A percentile compares a stretch with the other conserved stretches of the same genome.
Evolutionary conservation across 2,797 vertebrate genomes (phyloP).

Genomic region (Salmo trutta): DNA sequence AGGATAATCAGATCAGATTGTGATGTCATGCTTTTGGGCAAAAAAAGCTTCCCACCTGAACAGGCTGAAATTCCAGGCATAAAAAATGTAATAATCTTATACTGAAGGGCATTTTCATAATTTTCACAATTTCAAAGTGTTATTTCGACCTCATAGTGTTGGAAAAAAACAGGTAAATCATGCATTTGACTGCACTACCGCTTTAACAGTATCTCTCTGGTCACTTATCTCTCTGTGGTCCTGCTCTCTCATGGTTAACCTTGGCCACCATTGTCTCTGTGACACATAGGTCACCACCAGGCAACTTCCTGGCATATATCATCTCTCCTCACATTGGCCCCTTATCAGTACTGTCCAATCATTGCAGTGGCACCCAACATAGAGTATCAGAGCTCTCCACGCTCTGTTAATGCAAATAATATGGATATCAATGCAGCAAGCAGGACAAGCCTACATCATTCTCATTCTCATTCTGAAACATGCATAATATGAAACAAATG

Average conservation of each 20-base stretch:
- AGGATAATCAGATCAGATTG: no score
- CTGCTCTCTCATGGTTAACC: background rate
- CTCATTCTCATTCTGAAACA: background rate
- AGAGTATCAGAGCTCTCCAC: background rate
- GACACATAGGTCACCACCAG: background rate
- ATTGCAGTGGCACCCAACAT: background rate
- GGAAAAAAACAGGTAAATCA: no score
- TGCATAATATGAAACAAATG: background rate
- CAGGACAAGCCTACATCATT: background rate
- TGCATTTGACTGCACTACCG: no score
- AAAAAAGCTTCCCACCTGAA: no score
- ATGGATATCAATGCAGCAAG: background rate
- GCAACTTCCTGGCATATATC: conserved; percentile 5
- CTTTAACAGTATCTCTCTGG: conserved; percentile 5
- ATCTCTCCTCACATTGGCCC: background rate
- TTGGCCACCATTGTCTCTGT: conserved; percentile 10
- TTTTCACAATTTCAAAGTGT: no score
- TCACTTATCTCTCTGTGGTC: background rate
- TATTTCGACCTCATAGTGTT: no score
- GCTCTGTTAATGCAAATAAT: background rate
- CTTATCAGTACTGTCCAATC: background rate
- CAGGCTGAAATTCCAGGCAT: no score
- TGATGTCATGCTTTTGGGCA: no score
- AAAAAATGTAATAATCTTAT: no score
- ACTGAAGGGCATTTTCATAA: no score